Evolutionary conservation across 2,888 invertebrate species (phyloP).

Genomic region (Notodonta ziczac): DNA sequence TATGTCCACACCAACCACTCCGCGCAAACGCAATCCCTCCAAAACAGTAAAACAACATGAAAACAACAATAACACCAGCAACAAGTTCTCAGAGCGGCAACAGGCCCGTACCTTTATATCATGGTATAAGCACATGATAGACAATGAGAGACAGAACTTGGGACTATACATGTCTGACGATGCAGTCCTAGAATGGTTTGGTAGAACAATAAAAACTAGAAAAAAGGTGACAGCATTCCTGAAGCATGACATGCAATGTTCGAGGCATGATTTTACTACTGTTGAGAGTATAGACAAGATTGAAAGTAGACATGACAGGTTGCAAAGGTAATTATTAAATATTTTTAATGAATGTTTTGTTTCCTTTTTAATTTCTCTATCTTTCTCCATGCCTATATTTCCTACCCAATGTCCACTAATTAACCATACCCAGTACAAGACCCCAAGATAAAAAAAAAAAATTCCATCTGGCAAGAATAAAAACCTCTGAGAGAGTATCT

Average conservation of each 20-base stretch:
- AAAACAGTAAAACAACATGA: constrained; percentile 47
- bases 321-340: constrained; percentile 51
- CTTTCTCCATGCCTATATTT: no score
- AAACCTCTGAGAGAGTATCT: no score
- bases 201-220: constrained; percentile 84
- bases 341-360: neutral
- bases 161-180: constrained; percentile 79
- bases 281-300: constrained; percentile 73
- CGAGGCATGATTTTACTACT: constrained; percentile 77
- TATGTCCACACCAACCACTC: constrained; percentile 61
- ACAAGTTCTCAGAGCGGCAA: constrained; percentile 54
- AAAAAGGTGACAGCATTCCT: constrained; percentile 84
- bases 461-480: no score
- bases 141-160: constrained; percentile 77
- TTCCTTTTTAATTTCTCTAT: neutral
- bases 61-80: constrained; percentile 53
- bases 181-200: constrained; percentile 87
- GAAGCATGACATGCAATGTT: constrained; percentile 80
- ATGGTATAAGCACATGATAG: constrained; percentile 79
- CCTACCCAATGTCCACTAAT: no score
- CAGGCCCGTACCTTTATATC: constrained; percentile 72
- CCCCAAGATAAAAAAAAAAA: no score
- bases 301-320: constrained; percentile 53
- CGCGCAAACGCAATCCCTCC: constrained; percentile 44
- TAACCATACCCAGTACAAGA: no score